Conservation (phyloP, 2,888 invertebrate species). For the Gastrophysa polygoni region DNA sequence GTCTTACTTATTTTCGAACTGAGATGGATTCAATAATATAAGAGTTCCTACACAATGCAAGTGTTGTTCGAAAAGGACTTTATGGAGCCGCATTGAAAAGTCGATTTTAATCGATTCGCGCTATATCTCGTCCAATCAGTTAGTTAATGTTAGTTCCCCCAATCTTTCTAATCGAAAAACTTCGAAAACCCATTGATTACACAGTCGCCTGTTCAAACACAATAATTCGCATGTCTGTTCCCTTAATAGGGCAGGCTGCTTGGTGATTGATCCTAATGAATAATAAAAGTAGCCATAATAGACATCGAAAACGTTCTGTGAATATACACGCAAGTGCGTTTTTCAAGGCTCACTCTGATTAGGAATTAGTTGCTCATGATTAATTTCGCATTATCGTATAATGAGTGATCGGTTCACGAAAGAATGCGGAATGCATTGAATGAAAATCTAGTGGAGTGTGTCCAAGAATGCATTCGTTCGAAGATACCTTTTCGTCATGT, state of each 20-base stretch:
- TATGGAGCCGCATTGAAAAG: too few species aligned
- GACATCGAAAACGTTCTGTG: neutral
- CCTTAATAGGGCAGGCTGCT: neutral
- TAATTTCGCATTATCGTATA: neutral
- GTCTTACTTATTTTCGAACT: too few species aligned
- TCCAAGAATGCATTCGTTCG: too few species aligned
- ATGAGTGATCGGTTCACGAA: neutral
- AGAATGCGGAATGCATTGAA: too few species aligned
- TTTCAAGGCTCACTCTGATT: neutral
- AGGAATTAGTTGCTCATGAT: neutral
- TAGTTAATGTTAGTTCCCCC: too few species aligned
- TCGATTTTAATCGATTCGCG: too few species aligned
- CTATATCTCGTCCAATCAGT: too few species aligned
- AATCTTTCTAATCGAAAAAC: neutral
- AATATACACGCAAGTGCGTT: neutral
- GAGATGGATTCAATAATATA: too few species aligned
- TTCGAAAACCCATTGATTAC: neutral
- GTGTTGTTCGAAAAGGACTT: too few species aligned
- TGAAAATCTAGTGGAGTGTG: too few species aligned
- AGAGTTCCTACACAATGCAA: too few species aligned
- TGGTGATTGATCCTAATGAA: neutral
- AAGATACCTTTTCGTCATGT: too few species aligned
- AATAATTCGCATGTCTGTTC: conserved; percentile 8
- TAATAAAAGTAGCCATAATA: neutral
- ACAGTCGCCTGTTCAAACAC: neutral